Percentiles rank a stretch among this genome's conserved stretches.
phyloP scores from a whole-genome alignment of 2,113 vertebrate species.

The Origma solitaria region DNA sequence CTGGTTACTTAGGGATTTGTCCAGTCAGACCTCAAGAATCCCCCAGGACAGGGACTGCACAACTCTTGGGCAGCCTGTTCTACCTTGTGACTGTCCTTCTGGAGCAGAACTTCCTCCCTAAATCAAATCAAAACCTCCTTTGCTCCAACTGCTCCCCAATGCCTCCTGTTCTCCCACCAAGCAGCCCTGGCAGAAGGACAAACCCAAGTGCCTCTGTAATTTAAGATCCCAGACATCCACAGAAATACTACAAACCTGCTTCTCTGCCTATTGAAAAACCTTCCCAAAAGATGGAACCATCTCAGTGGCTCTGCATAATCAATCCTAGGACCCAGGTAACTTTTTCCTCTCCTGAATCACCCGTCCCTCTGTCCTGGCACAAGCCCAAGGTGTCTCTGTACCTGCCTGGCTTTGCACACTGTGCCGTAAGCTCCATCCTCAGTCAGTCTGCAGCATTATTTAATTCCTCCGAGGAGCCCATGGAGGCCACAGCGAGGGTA shows the following conservation, averaged over 20 bases:
- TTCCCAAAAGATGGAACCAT: neutral
- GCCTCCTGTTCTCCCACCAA: neutral
- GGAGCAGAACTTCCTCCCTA: neutral
- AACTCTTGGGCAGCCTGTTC: neutral
- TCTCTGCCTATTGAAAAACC: neutral
- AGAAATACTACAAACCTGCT: neutral
- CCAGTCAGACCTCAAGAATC: neutral
- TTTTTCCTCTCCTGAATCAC: neutral
- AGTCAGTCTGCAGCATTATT: neutral
- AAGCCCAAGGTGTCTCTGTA: neutral
- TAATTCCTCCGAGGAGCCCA: neutral
- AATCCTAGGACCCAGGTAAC: accelerated
- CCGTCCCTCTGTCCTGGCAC: no score
- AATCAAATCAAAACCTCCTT: neutral
- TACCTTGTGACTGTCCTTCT: neutral
- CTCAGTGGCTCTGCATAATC: neutral
- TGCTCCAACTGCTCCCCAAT: neutral
- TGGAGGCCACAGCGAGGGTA: neutral
- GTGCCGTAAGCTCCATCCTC: neutral
- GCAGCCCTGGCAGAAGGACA: neutral
- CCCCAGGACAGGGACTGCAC: neutral
- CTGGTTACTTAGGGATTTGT: neutral
- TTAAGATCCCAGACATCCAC: neutral
- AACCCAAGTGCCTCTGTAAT: neutral
- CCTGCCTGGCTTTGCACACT: neutral